Evolutionary conservation across 2,797 vertebrate species (phyloP), one percentile per base, ranked within the genome.

Genomic region (Cyclura pinguis): DNA sequence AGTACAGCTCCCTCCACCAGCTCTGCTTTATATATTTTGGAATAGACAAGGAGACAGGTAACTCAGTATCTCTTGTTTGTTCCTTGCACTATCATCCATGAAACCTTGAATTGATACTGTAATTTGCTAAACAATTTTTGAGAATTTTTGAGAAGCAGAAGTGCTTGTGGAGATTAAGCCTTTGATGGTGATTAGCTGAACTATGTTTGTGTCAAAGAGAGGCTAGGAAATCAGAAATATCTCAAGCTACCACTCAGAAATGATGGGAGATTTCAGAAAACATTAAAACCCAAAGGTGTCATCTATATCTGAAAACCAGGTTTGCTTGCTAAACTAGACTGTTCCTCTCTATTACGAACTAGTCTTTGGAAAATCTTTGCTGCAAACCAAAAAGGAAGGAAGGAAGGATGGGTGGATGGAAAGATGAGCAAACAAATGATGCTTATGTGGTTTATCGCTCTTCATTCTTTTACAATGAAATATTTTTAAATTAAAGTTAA

Each of bases 251-350:
- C 1, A 69, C 4, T 55, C 32, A 55, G 47, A 38, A 78, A 57
- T 18, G 50, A 32, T 32, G 59, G 13, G 47, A 14, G 24, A 55
- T 81, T 88, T 81, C 2, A 38, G 24, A 72, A 95, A 92, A 84
- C 27, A 59, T 90, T 92, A 88, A 94, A 90, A 59, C 29, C 91
- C 88, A 52, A 74, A 94, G 72, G 35, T 0, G 3, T 24, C 89
- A 29, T 87, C 18, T 92, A 91, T 88, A 80, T 14, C 72, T 69
- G 91, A 24, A 52, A 90, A 38, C 24, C 76, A 93, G 86, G 88
- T 88, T 93, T 89, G 83, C 84, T 67, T 77, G 91, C 59, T 52
- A 90, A 94, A 92, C 55, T 73, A 80, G 76, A 82, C 14, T 9
- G 42, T 0, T 47, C 22, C 74, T 1, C 3, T 73, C 38, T n/a